Percentiles rank a stretch among this genome's conserved stretches.
These are phyloP conservation scores for Dolomedes plantarius DNA, from an alignment of 2,888 invertebrate genomes.

Conservation along the genomic window DNA sequence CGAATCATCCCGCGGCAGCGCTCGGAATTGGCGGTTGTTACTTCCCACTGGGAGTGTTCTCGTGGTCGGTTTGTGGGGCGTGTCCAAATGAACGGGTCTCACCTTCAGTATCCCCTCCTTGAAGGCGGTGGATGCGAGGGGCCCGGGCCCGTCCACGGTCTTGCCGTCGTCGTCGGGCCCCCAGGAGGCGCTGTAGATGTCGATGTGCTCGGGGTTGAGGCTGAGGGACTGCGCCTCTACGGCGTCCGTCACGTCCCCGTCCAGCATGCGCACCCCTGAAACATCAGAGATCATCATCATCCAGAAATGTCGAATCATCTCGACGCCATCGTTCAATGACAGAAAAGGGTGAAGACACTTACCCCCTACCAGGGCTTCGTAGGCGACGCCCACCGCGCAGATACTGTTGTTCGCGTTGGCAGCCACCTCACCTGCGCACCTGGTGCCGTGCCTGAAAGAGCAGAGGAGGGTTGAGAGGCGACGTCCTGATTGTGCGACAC, in stretches of 20 bases:
- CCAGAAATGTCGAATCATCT: no score
- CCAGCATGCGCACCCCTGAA: slow-evolving; percentile 95
- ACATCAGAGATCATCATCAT: not conserved
- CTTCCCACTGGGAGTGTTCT: no score
- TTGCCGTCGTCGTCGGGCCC: slow-evolving; percentile 99
- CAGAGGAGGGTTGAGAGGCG: no score
- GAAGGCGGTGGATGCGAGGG: slow-evolving; percentile 94
- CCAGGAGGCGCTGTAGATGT: slow-evolving; percentile 94
- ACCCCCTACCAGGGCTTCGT: slow-evolving; percentile 95
- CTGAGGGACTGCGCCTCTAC: slow-evolving; percentile 97
- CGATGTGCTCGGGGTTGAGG: slow-evolving; percentile 96
- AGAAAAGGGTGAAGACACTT: no score
- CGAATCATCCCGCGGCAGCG: no score
- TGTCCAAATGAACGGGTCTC: no score
- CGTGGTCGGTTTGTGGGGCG: no score
- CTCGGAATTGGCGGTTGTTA: no score
- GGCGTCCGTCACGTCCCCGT: slow-evolving; percentile 98
- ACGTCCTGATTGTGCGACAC: no score
- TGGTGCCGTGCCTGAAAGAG: slow-evolving; percentile 81
- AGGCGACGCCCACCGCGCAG: slow-evolving; percentile 97
- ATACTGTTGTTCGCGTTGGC: slow-evolving; percentile 96
- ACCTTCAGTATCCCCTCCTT: slow-evolving; percentile 93
- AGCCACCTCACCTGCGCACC: slow-evolving; percentile 98
- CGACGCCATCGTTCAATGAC: no score
- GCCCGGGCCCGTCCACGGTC: slow-evolving; percentile 98